Base-by-base conservation (phyloP, 2,888 invertebrate genomes). In the Euzetes globulus region DNA sequence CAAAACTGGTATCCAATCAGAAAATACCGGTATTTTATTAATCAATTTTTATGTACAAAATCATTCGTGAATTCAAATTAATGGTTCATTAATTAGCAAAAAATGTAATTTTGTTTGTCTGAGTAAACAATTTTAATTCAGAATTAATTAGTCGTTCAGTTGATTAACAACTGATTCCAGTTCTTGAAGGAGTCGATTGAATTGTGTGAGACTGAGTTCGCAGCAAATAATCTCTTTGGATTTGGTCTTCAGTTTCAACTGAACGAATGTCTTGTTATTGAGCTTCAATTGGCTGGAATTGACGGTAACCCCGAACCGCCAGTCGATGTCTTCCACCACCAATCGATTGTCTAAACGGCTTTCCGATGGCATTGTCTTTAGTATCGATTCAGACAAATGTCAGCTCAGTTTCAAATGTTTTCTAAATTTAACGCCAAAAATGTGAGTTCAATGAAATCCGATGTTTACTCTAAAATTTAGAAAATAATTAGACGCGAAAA, bases 121-220 rank as follows among this genome's bases (percentile, higher is more conserved):
- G n/a, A n/a, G n/a, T n/a, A n/a, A n/a, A 33, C 41, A 41, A 11
- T 41, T 13, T 60, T 27, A 5, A 60, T 60, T 60, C 1, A 41
- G 41, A 33, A 65, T 9, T 37, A 29, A 41, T 41, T 68, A 33
- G 37, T 68, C 41, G 9, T 37, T 68, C 25, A 68, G 45, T 22
- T 68, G 68, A 41, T 41, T 37, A 13, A n/a, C 37, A 68, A 45
- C 22, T 19, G 68, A 68, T 68, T 68, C 68, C 3, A 68, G 68
- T 68, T 68, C 41, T 68, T 68, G 22, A 13, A 68, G 45, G 15
- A 68, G 41, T 45, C 45, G n/a, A 68, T 68, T 37, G 22, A 68
- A 68, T 68, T 45, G 68, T 1, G 68, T 68, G 37, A 68, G 37
- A 68, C 19, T 68, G 11, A 68, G 37, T 22, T 68, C 19, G 2